Base-by-base conservation (phyloP, 1,140 invertebrate genomes). In the Camponotus vicinus region DNA sequence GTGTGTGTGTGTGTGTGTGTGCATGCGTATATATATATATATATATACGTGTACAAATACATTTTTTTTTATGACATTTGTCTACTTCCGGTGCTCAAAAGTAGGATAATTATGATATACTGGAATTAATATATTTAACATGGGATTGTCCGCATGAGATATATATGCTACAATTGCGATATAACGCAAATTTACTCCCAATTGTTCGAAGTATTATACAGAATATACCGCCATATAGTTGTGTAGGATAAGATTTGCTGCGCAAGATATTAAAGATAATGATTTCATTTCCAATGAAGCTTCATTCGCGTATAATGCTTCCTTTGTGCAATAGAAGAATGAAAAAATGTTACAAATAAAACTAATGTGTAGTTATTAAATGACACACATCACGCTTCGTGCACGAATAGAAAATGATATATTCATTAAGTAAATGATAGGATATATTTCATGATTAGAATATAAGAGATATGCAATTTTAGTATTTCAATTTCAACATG, bases 71-170 rank as follows among this genome's bases (percentile, higher is more conserved):
- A 64, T 90, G 77, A 89, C 85, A 82, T 86, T 90, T 76, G 64
- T 75, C 64, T 87, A 90, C 86, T 90, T 90, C 71, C 87, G 63
- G 78, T 90, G 89, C 89, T 90, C 89, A 90, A 90, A 73, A 71
- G 59, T 83, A 89, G 75, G 42, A 80, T 85, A 83, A 85, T 89
- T 77, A 57, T 85, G 71, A 80, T 71, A 66, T 88, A 84, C 52
- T 21, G 21, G 27, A 85, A 79, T 86, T 79, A 27, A 69, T 66
- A 18, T 83, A 70, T 73, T 83, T 42, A 83, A 82, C 27, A 45
- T 13, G 13, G 4, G n/a, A 61, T 49, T 18, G 13, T 15, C 0
- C 15, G 49, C 49, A 18, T 52, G 49, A 52, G 4, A 59, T 63
- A 73, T 49, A 61, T 61, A 34, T 21, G 9, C 27, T 73, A 57